A percentile compares a stretch with the other conserved stretches of the same genome.
Conservation (phyloP, 2,113 vertebrate genomes). For the Hyperoodon ampullatus region DNA sequence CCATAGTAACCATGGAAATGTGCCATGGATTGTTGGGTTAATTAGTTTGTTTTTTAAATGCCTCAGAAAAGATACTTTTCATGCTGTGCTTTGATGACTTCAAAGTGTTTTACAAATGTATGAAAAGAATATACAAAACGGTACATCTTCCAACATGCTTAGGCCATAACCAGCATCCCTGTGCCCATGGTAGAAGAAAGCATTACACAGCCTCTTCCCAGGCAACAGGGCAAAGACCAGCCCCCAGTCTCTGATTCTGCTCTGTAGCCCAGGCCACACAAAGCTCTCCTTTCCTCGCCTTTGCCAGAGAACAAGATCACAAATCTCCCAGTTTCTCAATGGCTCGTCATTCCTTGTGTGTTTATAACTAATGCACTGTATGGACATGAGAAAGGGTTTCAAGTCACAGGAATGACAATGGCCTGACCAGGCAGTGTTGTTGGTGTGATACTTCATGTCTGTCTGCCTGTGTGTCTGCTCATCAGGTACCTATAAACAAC, state of each 20-base stretch:
- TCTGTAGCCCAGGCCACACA: background rate
- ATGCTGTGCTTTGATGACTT: background rate
- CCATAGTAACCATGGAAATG: background rate
- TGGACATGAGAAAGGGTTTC: background rate
- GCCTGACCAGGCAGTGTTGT: background rate
- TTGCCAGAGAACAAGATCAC: background rate
- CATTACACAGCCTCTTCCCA: background rate
- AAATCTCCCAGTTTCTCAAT: background rate
- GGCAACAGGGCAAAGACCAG: background rate
- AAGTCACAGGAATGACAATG: background rate
- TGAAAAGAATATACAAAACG: background rate
- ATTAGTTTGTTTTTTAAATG: background rate
- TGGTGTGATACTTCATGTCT: background rate
- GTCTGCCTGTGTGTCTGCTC: background rate
- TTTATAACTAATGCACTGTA: background rate
- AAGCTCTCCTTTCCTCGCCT: background rate
- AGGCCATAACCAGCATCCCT: background rate
- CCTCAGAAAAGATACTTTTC: constrained; percentile 20
- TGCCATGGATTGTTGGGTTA: background rate
- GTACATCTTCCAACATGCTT: background rate
- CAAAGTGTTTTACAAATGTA: background rate
- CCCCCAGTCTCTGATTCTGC: background rate
- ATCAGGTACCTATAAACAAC: background rate
- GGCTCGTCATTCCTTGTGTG: background rate
- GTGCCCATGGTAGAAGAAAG: background rate